Base-by-base conservation (phyloP, 2,113 vertebrate genomes). In the Hippoglossus stenolepis region DNA sequence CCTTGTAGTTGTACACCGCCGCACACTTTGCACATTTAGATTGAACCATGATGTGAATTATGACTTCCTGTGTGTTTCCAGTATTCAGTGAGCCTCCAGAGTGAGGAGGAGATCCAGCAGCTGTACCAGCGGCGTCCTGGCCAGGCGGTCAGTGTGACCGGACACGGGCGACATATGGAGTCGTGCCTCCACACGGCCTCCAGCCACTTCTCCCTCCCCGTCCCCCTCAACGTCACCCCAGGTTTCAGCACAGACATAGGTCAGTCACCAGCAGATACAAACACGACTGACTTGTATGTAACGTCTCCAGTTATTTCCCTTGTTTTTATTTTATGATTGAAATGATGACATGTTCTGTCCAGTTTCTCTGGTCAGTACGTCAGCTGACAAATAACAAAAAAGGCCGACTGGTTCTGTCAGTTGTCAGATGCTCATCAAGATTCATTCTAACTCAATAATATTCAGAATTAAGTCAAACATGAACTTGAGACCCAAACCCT, bases 81-180 rank as follows among this genome's bases (percentile, higher is more conserved):
- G 98, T 99, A 97, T 89, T 97, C 97, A 0, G 98, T 99, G 80
- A 98, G 96, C 85, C 94, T 99, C 31, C 98, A 99, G 93, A 97
- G 95, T 0, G 98, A 99, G 84, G 98, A 99, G 84, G 94, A 95
- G 75, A 96, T 99, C 71, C 95, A 96, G 86, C 92, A 95, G 79
- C 94, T 95, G 77, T 98, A 96, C 90, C 96, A 96, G 90, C 95
- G 96, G 8, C 95, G 95, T 5, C 93, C 94, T 0, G 95, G 94
- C 2, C 94, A 97, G 82, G 89, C 95, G 0, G 64, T 94, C 49
- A 96, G 96, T 35, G 95, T 97, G 77, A 96, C 95, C 0, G 94
- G 95, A 2, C 98, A 99, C 0, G 97, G 96, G 0, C 95, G 97
- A 2, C 98, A 99, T 89, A 90, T 97, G 77, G 98, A 99, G 91